Percentiles rank a stretch among this genome's conserved stretches.
Conservation (phyloP, 2,113 vertebrate species). For the Cyanoramphus novaezelandiae region DNA sequence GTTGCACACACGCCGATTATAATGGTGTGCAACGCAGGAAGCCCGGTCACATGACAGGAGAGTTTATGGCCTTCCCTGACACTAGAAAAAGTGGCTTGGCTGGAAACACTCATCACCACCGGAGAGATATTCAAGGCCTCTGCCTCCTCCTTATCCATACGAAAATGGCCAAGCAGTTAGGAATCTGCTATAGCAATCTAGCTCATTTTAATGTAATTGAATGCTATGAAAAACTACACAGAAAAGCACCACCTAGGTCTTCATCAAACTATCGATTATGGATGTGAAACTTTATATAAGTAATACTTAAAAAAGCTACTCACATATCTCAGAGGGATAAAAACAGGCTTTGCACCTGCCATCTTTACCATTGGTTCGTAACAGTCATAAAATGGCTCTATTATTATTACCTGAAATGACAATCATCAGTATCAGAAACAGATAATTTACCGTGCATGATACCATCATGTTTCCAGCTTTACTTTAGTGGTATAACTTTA, state of each 20-base stretch:
- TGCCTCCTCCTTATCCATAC: not conserved
- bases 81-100: not conserved
- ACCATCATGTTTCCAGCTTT: not conserved
- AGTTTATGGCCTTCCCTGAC: not conserved
- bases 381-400: conserved; percentile 94
- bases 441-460: not conserved
- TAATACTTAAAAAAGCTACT: conserved; percentile 69
- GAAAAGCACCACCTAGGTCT: not conserved
- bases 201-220: not conserved
- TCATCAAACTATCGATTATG: not conserved
- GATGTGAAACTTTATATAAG: not conserved
- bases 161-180: not conserved
- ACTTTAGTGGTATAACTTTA: not conserved
- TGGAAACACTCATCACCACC: not conserved
- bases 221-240: not conserved
- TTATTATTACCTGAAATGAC: conserved; percentile 89
- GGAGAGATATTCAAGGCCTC: not conserved
- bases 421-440: not conserved
- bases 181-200: not conserved
- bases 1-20: not conserved
- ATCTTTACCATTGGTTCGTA: conserved; percentile 94
- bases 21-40: not conserved
- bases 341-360: conserved; percentile 89
- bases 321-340: conserved; percentile 86
- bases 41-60: not conserved